Conservation (phyloP, 2,797 vertebrate species). For the Leuciscus waleckii region DNA sequence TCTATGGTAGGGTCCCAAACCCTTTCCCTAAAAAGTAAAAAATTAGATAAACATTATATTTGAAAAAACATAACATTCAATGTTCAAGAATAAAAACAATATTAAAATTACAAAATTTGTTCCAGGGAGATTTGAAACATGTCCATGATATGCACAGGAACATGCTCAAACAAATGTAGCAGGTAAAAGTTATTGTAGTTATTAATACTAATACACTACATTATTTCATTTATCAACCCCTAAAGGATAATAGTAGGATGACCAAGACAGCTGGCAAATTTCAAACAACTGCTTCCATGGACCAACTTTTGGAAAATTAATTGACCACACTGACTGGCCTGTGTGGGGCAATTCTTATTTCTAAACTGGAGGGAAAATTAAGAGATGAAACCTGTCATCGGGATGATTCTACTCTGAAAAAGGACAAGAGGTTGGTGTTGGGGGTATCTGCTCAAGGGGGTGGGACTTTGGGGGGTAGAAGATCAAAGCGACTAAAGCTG, state of each 20-base stretch:
- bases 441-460: constrained; percentile 44
- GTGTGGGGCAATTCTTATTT: background rate
- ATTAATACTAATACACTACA: background rate
- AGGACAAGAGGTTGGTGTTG: constrained; percentile 46
- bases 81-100: too few relatives aligned
- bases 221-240: background rate
- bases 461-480: constrained; percentile 54
- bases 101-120: too few relatives aligned
- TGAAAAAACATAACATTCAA: background rate
- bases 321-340: constrained; percentile 8
- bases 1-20: background rate
- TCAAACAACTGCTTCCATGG: background rate
- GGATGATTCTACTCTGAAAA: constrained; percentile 15
- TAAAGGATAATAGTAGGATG: background rate
- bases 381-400: constrained; percentile 34
- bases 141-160: background rate
- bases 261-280: background rate
- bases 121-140: background rate
- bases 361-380: constrained; percentile 20
- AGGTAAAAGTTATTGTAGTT: background rate
- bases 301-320: background rate
- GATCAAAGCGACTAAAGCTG: constrained; percentile 76
- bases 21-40: background rate
- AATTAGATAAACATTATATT: background rate
- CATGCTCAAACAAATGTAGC: background rate